Evolutionary conservation across 2,797 vertebrate genomes (phyloP).

Genomic region (Psittacula derbiana): DNA sequence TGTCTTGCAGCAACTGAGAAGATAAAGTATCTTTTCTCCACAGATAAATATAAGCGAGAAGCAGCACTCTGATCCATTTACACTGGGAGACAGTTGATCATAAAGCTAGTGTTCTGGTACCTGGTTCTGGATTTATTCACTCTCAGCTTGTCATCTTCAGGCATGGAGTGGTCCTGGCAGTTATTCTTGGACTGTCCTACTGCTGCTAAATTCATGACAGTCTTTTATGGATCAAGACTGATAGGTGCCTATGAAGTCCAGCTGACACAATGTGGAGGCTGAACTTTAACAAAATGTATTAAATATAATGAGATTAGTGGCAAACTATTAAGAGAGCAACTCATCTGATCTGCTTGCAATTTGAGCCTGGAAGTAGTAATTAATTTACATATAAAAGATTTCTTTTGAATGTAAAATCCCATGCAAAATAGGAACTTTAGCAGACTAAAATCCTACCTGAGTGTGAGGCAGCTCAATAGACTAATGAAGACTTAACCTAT

Average conservation of each 20-base stretch:
- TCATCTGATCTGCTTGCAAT: not conserved
- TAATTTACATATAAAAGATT: not conserved
- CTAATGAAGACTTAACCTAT: not conserved
- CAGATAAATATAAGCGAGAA: not conserved
- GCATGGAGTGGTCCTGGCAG: not conserved
- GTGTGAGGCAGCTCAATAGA: not conserved
- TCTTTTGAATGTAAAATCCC: not conserved
- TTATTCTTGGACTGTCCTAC: not conserved
- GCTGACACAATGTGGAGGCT: not conserved
- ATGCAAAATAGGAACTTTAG: not conserved
- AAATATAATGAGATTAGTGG: not conserved
- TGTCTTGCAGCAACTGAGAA: constrained; percentile 29
- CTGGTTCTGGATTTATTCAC: constrained; percentile 52
- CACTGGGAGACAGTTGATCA: constrained; percentile 21
- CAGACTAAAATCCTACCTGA: not conserved
- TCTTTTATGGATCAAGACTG: not conserved
- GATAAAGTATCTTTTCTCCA: constrained; percentile 38
- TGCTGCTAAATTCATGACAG: not conserved
- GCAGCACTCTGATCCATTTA: not conserved
- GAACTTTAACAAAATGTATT: not conserved
- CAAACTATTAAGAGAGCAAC: not conserved
- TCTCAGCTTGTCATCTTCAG: constrained; percentile 18
- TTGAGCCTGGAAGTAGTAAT: not conserved
- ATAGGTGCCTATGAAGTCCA: not conserved
- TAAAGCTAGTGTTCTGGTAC: constrained; percentile 47